A percentile compares a stretch with the other conserved stretches of the same genome.
phyloP scores from a whole-genome alignment of 2,888 invertebrate genomes.

The Tinea pellionella region DNA sequence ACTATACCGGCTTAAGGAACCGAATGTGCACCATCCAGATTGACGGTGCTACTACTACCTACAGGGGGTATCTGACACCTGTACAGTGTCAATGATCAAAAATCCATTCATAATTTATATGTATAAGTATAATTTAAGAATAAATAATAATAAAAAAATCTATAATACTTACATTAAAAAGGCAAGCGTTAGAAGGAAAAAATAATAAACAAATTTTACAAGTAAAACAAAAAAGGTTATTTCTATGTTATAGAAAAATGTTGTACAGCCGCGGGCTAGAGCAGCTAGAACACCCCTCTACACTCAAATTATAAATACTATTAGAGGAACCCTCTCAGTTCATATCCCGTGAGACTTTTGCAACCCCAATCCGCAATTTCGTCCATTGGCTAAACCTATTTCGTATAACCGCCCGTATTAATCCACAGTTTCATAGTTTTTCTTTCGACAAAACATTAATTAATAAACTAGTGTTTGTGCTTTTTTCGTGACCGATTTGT shows the following conservation, averaged over 20 bases:
- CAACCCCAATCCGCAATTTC: conserved; percentile 2
- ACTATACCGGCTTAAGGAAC: no score
- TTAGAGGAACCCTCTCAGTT: conserved; percentile 21
- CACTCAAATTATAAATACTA: conserved; percentile 53
- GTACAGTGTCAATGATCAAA: no score
- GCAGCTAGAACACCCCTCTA: conserved; percentile 21
- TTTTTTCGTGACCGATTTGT: no score
- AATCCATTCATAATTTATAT: no score
- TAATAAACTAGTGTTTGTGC: no score
- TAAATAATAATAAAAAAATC: no score
- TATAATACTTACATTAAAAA: no score
- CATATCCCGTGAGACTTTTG: conserved; percentile 10
- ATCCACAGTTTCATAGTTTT: conserved; percentile 2
- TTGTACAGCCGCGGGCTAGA: conserved; percentile 29
- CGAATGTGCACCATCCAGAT: no score
- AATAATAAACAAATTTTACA: not conserved
- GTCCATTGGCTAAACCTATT: conserved; percentile 6
- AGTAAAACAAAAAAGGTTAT: not conserved
- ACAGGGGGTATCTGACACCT: no score
- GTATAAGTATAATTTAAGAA: no score
- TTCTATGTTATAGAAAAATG: not conserved
- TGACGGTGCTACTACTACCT: no score
- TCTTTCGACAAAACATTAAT: not conserved
- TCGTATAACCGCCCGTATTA: not conserved
- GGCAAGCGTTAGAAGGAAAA: no score